Percentiles rank a stretch among this genome's conserved stretches.
Conservation (phyloP, 2,113 vertebrate species). For the Chamaea fasciata region DNA sequence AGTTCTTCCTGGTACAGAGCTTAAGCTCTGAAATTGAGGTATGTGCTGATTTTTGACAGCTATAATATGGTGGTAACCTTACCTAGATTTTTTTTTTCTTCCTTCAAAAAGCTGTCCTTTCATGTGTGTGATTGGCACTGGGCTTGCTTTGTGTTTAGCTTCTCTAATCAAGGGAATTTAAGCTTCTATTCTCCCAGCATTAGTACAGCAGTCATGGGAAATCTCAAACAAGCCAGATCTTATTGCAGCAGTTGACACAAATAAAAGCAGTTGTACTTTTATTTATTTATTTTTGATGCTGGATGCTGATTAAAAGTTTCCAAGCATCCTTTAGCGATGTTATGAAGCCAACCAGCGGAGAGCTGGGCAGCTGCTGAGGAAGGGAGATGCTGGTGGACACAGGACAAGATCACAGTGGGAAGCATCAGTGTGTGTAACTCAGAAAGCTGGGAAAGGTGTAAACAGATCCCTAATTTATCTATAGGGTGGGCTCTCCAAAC, state of each 20-base stretch:
- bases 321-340: constrained; percentile 33
- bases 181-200: constrained; percentile 46
- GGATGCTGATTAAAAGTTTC: constrained; percentile 69
- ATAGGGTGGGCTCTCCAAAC: constrained; percentile 70
- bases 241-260: constrained; percentile 60
- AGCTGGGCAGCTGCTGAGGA: constrained; percentile 11
- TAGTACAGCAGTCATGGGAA: constrained; percentile 55
- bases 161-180: constrained; percentile 60
- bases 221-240: constrained; percentile 56
- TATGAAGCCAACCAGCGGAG: constrained; percentile 30
- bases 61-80: constrained; percentile 25
- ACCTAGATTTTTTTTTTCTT: constrained; percentile 3
- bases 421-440: constrained; percentile 46
- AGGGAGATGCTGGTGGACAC: constrained; percentile 7
- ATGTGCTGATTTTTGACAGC: constrained; percentile 29
- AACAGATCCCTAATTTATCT: constrained; percentile 72
- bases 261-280: constrained; percentile 56
- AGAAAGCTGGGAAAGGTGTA: constrained; percentile 67
- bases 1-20: neutral
- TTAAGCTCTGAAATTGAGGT: constrained; percentile 6
- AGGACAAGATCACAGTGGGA: constrained; percentile 57
- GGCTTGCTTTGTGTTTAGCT: constrained; percentile 53
- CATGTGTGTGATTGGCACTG: constrained; percentile 42
- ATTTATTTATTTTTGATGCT: constrained; percentile 73
- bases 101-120: constrained; percentile 36